A percentile compares a stretch with the other conserved stretches of the same genome.
Evolutionary conservation across 2,888 invertebrate genomes (phyloP).

Genomic region (Himalopsyche anomala): DNA sequence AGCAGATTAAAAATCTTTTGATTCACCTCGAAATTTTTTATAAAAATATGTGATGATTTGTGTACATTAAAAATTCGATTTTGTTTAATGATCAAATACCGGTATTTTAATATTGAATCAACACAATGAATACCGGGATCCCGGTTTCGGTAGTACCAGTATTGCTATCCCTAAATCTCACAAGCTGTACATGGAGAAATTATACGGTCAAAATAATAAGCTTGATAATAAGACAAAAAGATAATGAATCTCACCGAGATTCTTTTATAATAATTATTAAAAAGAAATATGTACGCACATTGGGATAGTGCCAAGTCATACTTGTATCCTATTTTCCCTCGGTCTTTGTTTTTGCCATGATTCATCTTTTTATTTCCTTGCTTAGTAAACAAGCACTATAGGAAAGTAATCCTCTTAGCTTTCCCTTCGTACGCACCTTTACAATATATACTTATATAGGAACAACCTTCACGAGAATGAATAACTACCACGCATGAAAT

Average conservation of each 20-base stretch:
- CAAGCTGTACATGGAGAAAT: not conserved
- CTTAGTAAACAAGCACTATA: conserved; percentile 50
- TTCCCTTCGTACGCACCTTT: conserved; percentile 36
- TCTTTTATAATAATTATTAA: not conserved
- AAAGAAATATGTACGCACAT: not conserved
- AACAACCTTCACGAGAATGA: not conserved
- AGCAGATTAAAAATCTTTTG: no score
- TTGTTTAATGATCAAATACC: no score
- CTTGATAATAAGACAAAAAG: not conserved
- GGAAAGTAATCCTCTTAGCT: conserved; percentile 54
- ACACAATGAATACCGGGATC: no score
- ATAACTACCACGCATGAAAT: not conserved
- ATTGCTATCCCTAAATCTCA: no score
- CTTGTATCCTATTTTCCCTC: not conserved
- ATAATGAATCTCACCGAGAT: not conserved
- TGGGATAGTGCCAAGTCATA: not conserved
- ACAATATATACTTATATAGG: not conserved
- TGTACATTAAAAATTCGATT: no score
- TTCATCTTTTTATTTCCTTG: conserved; percentile 49
- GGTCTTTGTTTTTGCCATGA: conserved; percentile 5
- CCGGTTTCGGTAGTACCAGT: no score
- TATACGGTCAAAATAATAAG: not conserved
- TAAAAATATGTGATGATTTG: no score
- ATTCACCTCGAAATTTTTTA: no score
- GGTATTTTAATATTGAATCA: no score